Evolutionary conservation across 2,113 vertebrate genomes (phyloP).

Genomic region (Thunnus thynnus): DNA sequence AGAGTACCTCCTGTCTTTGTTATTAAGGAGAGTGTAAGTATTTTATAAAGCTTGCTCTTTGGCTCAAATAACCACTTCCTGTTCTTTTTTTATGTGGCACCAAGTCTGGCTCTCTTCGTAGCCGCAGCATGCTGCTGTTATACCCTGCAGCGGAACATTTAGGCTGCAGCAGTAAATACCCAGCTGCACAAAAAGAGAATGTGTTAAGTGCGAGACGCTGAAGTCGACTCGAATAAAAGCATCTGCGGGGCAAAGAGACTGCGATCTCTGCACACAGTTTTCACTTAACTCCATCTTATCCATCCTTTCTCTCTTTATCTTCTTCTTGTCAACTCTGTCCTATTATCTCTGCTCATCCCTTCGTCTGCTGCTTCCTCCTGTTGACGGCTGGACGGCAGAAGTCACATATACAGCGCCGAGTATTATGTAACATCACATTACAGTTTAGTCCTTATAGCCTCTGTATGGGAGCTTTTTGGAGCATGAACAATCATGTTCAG

Average conservation of each 20-base stretch:
- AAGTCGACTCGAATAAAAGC: slow-evolving; percentile 71
- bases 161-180: slow-evolving; percentile 71
- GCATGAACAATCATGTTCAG: slow-evolving; percentile 45
- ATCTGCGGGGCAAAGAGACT: slow-evolving; percentile 60
- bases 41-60: not conserved
- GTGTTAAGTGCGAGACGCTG: slow-evolving; percentile 64
- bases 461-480: slow-evolving; percentile 57
- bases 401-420: slow-evolving; percentile 15
- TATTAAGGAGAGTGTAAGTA: not conserved
- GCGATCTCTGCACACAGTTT: slow-evolving; percentile 42
- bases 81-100: slow-evolving; percentile 13
- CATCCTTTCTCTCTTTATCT: slow-evolving; percentile 26
- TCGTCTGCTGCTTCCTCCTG: slow-evolving; percentile 16
- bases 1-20: not conserved
- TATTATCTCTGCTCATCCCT: slow-evolving; percentile 52
- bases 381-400: slow-evolving; percentile 18
- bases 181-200: slow-evolving; percentile 69
- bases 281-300: slow-evolving; percentile 56
- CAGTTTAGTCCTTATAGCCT: slow-evolving; percentile 40
- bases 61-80: slow-evolving; percentile 13
- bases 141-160: slow-evolving; percentile 66
- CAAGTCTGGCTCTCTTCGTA: slow-evolving; percentile 50
- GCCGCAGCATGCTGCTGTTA: slow-evolving; percentile 31
- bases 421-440: slow-evolving; percentile 61
- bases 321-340: slow-evolving; percentile 43